Percentiles rank a stretch among this genome's conserved stretches.
Conservation (phyloP, 2,888 invertebrate species). For the Eilema caniola region DNA sequence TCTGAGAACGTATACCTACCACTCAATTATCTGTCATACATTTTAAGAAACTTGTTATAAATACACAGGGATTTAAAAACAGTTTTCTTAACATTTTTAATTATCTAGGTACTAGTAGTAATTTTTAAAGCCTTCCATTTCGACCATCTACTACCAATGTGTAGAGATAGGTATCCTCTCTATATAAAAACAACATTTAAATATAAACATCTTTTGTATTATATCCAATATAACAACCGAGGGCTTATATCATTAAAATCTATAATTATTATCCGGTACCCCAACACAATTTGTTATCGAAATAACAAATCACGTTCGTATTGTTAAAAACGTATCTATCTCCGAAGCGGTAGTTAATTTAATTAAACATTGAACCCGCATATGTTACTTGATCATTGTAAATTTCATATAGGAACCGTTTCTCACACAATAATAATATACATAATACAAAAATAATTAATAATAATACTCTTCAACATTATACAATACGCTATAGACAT, state of each 20-base stretch:
- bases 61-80: too few relatives aligned
- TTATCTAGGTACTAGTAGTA: too few relatives aligned
- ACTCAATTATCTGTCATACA: too few relatives aligned
- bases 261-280: constrained; percentile 35
- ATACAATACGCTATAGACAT: too few relatives aligned
- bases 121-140: too few relatives aligned
- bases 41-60: too few relatives aligned
- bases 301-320: constrained; percentile 54
- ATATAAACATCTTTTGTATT: neutral
- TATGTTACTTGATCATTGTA: constrained; percentile 37
- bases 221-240: neutral
- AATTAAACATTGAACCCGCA: constrained; percentile 58
- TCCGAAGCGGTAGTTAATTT: constrained; percentile 48
- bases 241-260: constrained; percentile 40
- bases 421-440: constrained; percentile 8
- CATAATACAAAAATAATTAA: too few relatives aligned
- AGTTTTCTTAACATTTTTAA: too few relatives aligned
- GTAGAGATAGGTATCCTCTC: too few relatives aligned
- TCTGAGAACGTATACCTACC: too few relatives aligned
- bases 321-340: constrained; percentile 51
- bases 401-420: constrained; percentile 41
- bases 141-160: too few relatives aligned
- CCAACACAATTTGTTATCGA: constrained; percentile 63
- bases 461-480: too few relatives aligned
- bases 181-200: neutral